A percentile compares a stretch with the other conserved stretches of the same genome.
phyloP scores from a whole-genome alignment of 2,113 vertebrate genomes.

The Microcebus tavaratra region DNA sequence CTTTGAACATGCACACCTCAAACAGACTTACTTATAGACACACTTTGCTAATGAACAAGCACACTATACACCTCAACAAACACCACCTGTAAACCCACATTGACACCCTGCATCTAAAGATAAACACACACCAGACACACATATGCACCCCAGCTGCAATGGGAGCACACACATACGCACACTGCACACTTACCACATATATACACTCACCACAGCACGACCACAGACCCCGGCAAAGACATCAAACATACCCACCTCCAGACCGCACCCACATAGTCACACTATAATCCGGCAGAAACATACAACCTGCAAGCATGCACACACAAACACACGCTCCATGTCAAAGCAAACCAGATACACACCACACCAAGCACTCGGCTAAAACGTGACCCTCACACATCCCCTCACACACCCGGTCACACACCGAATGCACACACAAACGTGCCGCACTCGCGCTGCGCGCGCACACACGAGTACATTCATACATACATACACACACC shows the following conservation, averaged over 20 bases:
- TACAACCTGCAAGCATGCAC: slow-evolving; percentile 48
- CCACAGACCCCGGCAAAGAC: slow-evolving; percentile 33
- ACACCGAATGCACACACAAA: slow-evolving; percentile 49
- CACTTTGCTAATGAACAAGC: not conserved
- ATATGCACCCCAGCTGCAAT: slow-evolving; percentile 9
- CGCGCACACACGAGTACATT: slow-evolving; percentile 27
- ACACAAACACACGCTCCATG: slow-evolving; percentile 46
- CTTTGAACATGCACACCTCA: slow-evolving; percentile 41
- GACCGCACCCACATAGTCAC: slow-evolving; percentile 45
- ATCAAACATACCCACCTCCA: slow-evolving; percentile 50
- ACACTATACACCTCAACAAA: not conserved
- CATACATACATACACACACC: slow-evolving; percentile 72
- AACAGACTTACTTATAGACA: not conserved
- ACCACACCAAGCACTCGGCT: slow-evolving; percentile 37
- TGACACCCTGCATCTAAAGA: slow-evolving; percentile 12
- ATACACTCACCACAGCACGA: slow-evolving; percentile 9
- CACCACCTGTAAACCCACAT: not conserved
- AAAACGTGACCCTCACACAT: slow-evolving; percentile 40
- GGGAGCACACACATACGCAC: not conserved
- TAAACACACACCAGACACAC: slow-evolving; percentile 22
- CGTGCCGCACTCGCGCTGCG: slow-evolving; percentile 1
- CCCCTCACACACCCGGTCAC: not conserved
- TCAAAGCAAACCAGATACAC: slow-evolving; percentile 46
- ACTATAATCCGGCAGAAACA: slow-evolving; percentile 25
- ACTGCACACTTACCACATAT: not conserved